These are phyloP conservation scores for Dolichotis patagonum DNA, from an alignment of 2,113 vertebrate species.

Conservation along the genomic window DNA sequence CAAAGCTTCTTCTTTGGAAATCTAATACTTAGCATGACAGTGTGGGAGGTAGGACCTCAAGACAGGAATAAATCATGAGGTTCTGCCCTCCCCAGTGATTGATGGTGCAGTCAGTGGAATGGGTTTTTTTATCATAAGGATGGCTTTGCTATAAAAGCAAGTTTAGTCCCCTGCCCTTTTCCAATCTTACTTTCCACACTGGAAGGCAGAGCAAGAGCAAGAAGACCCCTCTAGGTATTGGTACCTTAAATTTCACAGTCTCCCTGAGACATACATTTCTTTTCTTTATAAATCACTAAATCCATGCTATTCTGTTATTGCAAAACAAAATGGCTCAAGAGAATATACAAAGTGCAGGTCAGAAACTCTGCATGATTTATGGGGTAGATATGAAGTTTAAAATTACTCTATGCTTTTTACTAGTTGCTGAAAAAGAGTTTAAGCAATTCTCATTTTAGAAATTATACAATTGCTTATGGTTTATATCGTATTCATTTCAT, in stretches of 20 bases:
- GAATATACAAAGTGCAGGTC: not conserved
- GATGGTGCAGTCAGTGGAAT: rapidly evolving
- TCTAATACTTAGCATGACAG: not conserved
- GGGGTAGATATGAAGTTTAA: not conserved
- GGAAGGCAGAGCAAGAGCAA: not conserved
- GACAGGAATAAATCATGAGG: rapidly evolving
- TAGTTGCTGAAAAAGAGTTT: not conserved
- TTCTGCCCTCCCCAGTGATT: too few species aligned
- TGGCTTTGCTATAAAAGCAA: not conserved
- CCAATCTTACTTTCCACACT: not conserved
- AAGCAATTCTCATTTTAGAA: constrained; percentile 18
- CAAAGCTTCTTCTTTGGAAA: not conserved
- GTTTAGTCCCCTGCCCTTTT: not conserved
- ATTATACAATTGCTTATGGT: constrained; percentile 4
- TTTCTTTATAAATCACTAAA: not conserved
- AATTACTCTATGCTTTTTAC: not conserved
- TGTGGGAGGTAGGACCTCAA: not conserved
- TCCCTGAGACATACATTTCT: not conserved
- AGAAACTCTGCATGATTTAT: not conserved
- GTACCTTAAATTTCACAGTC: not conserved
- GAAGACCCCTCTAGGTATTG: not conserved
- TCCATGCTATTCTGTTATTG: not conserved
- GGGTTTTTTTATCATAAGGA: not conserved
- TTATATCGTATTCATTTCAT: not conserved
- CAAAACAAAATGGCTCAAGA: not conserved